phyloP scores from a whole-genome alignment of 2,797 vertebrate genomes.

The Heliangelus exortis region DNA sequence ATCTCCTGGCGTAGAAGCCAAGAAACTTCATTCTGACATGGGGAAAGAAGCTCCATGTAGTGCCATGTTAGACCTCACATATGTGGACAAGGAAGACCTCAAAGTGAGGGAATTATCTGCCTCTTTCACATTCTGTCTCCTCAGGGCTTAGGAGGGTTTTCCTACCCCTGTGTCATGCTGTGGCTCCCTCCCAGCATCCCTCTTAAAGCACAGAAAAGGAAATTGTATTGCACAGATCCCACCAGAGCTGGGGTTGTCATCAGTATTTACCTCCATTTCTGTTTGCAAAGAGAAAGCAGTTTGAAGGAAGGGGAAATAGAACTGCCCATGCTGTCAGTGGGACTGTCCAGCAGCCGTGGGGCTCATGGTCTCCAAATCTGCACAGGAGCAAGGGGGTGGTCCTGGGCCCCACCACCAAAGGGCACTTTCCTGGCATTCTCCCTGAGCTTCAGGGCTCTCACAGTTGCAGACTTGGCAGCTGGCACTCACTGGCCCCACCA shows the following conservation, averaged over 20 bases:
- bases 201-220: neutral
- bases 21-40: neutral
- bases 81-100: neutral
- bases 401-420: neutral
- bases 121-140: neutral
- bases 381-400: neutral
- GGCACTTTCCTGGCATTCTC: neutral
- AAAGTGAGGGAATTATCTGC: neutral
- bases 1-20: neutral
- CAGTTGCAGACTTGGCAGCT: conserved; percentile 16
- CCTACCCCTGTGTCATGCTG: neutral
- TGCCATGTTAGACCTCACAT: neutral
- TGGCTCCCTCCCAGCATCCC: neutral
- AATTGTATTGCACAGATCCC: neutral
- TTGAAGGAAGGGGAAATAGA: neutral
- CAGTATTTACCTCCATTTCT: neutral
- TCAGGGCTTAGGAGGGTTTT: neutral
- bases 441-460: neutral
- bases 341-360: neutral
- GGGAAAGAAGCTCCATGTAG: neutral
- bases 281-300: neutral
- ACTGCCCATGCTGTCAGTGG: accelerated
- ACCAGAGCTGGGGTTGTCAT: neutral
- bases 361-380: neutral
- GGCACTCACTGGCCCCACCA: neutral